These are phyloP conservation scores for Melanostigma gelatinosum DNA, from an alignment of 2,113 vertebrate genomes.

Conservation along the genomic window DNA sequence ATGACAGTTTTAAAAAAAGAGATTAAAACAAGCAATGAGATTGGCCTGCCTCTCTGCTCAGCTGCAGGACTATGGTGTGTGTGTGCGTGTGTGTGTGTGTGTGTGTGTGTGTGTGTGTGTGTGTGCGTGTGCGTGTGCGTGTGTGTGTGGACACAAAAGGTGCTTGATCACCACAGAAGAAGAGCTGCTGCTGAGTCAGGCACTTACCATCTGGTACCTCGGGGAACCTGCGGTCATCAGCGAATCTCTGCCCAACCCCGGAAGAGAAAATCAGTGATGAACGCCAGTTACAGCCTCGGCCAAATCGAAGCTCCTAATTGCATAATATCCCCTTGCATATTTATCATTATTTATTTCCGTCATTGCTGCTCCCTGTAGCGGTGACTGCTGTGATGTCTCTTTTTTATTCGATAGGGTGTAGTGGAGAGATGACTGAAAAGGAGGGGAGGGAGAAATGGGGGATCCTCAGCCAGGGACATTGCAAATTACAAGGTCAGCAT, in stretches of 20 bases:
- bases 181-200: constrained; percentile 64
- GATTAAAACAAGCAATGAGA: neutral
- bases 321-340: constrained; percentile 39
- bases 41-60: neutral
- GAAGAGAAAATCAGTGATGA: constrained; percentile 50
- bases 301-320: constrained; percentile 41
- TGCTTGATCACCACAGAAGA: constrained; percentile 42
- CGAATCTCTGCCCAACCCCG: constrained; percentile 56
- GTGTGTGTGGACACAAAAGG: constrained; percentile 11
- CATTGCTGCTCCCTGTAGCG: constrained; percentile 8
- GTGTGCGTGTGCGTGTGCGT: constrained; percentile 2
- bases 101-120: neutral
- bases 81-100: neutral
- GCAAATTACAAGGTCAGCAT: neutral
- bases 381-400: neutral
- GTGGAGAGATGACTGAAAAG: neutral
- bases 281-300: constrained; percentile 22
- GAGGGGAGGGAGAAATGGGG: neutral
- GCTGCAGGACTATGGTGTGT: constrained; percentile 2
- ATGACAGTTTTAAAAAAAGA: neutral
- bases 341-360: constrained; percentile 20
- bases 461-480: neutral
- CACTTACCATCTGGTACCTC: constrained; percentile 74
- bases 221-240: constrained; percentile 69
- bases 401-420: neutral